Evolutionary conservation across 1,140 invertebrate species (phyloP).

Genomic region (Probaryconus sp.): DNA sequence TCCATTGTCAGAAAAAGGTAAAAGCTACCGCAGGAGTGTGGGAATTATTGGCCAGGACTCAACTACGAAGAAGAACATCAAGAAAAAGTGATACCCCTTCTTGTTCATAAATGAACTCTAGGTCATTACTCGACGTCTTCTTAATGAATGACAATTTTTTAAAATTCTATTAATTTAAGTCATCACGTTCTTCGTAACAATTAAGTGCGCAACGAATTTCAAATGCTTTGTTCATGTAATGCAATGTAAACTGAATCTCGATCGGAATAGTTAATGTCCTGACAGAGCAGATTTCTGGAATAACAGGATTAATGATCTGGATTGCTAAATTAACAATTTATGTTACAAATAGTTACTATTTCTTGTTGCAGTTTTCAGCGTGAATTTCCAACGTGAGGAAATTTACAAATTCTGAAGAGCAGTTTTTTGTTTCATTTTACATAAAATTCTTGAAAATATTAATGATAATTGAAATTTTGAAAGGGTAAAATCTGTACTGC

Average conservation of each 20-base stretch:
- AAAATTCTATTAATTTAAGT: slow-evolving; percentile 32
- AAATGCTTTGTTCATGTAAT: slow-evolving; percentile 27
- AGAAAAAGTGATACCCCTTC: slow-evolving; percentile 72
- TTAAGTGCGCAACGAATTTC: slow-evolving; percentile 24
- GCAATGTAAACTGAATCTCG: neutral
- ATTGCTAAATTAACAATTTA: no score
- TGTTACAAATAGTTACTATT: no score
- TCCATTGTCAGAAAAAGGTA: slow-evolving; percentile 69
- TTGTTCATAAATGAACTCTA: slow-evolving; percentile 66
- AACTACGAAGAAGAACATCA: slow-evolving; percentile 66
- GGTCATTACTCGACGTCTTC: slow-evolving; percentile 47
- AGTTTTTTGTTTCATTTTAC: no score
- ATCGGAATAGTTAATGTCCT: no score
- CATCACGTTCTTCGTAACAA: slow-evolving; percentile 32
- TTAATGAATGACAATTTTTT: slow-evolving; percentile 43
- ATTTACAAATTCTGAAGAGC: no score
- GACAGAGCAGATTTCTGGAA: no score
- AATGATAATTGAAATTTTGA: no score
- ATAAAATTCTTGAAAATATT: no score
- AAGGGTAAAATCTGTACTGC: no score
- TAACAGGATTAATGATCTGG: no score
- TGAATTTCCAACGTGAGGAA: no score
- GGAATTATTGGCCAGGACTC: slow-evolving; percentile 70
- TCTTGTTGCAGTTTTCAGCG: no score
- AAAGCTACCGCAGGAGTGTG: slow-evolving; percentile 66